Base-by-base conservation (phyloP, 2,888 invertebrate species). In the Philaethria dido region DNA sequence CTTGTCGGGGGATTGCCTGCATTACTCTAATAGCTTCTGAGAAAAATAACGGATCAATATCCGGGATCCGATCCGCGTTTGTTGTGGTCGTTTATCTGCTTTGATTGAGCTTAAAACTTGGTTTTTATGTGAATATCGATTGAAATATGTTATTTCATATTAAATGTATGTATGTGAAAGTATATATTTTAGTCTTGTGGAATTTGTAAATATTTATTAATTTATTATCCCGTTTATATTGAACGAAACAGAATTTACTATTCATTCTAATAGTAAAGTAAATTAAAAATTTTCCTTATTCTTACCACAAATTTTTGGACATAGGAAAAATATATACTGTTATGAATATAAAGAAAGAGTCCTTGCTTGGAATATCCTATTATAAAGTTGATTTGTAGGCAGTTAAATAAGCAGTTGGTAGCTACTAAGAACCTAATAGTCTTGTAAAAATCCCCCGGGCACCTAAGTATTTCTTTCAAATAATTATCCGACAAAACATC, bases 401-500 rank as follows among this genome's bases (percentile, higher is more conserved):
- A 59, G 47, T 66, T 71, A 64, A 71, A 71, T 60, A 69, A 64
- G 67, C 45, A 57, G 62, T 62, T 62, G 59, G 44, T 39, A 62
- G 64, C 52, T 64, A 64, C 66, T 64, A 70, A 70, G 65, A 61
- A 63, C 59, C 59, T 71, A 71, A 73, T 66, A 72, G 70, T 73
- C 73, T 72, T 70, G 69, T 63, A 70, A 75, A 68, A 70, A 69
- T 73, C 73, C 70, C 73, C 59, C 64, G 71, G 59, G 66, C 64
- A 72, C 70, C 72, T 64, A 72, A 73, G 70, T 79, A 80, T 81
- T 80, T 79, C 80, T 83, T 81, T 80, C 80, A 80, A 82, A 83
- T 84, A 84, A 90, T 90, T 89, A 88, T 89, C 87, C 86, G 86
- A 85, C 83, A 86, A 88, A 89, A 88, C 89, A 88, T 87, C 77